A percentile compares a stretch with the other conserved stretches of the same genome.
Conservation (phyloP, 2,113 vertebrate genomes). For the Serinus canaria region DNA sequence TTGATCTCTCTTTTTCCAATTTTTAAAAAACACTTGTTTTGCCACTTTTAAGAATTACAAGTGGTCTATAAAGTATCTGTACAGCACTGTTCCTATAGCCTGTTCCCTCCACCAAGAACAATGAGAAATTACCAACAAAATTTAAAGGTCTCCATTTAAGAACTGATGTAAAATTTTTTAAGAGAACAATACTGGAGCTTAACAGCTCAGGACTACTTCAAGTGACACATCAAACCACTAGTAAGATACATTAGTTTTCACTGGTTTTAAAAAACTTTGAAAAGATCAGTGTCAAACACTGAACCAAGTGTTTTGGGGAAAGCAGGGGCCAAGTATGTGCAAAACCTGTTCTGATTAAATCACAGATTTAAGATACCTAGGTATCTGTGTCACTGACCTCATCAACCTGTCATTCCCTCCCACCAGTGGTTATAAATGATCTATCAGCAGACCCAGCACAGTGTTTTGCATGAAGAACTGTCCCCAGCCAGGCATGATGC, state of each 20-base stretch:
- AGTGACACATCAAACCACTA: background rate
- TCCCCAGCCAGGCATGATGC: background rate
- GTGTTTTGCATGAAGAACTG: background rate
- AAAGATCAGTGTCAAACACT: background rate
- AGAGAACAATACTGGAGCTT: background rate
- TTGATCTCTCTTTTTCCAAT: background rate
- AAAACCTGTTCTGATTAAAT: background rate
- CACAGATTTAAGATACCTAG: background rate
- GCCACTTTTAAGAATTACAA: background rate
- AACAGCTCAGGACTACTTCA: background rate
- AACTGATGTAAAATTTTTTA: background rate
- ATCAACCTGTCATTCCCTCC: background rate
- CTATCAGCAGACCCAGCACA: background rate
- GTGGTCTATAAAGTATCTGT: background rate
- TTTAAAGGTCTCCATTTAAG: background rate
- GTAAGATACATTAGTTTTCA: background rate
- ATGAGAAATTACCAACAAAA: background rate
- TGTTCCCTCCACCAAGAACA: background rate
- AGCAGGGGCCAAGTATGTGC: background rate
- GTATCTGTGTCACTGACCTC: background rate
- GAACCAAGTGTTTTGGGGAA: background rate
- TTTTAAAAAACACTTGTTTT: slow-evolving; percentile 8
- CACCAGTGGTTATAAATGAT: background rate
- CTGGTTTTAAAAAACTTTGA: background rate
- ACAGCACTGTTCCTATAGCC: background rate